Percentiles rank a stretch among this genome's conserved stretches.
Conservation (phyloP, 1,140 invertebrate genomes). For the Drosophila cardini region DNA sequence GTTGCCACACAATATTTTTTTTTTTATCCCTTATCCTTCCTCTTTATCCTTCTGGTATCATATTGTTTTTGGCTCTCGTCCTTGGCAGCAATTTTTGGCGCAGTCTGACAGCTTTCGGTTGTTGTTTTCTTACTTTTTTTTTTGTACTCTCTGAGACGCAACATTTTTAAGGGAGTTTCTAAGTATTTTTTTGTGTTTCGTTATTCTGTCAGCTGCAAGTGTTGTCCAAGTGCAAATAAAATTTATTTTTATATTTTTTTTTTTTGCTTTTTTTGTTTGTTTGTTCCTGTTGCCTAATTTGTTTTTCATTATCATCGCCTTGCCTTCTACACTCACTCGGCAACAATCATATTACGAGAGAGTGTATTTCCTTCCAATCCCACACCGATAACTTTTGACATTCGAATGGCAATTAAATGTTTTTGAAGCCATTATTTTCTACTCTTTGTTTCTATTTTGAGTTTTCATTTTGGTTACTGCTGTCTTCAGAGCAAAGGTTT, state of each 20-base stretch:
- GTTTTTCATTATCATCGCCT: constrained; percentile 73
- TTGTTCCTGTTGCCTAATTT: constrained; percentile 72
- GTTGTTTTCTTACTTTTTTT: constrained; percentile 45
- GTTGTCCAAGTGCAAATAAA: constrained; percentile 64
- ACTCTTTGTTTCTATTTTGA: constrained; percentile 20
- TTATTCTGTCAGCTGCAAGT: constrained; percentile 71
- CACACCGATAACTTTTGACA: constrained; percentile 48
- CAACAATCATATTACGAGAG: constrained; percentile 34
- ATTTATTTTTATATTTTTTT: constrained; percentile 27
- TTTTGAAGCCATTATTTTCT: constrained; percentile 75
- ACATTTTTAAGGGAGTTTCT: constrained; percentile 20
- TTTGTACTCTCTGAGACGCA: constrained; percentile 24
- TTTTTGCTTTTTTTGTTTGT: no score
- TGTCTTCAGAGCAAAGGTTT: constrained; percentile 19
- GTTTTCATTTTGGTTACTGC: constrained; percentile 3
- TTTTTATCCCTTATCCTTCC: constrained; percentile 23
- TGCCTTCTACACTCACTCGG: constrained; percentile 9
- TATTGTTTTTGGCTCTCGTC: constrained; percentile 32
- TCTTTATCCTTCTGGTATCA: constrained; percentile 13
- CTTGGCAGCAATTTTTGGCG: constrained; percentile 65
- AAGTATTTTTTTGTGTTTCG: constrained; percentile 30
- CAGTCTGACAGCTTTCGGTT: constrained; percentile 67
- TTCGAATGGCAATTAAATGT: constrained; percentile 80
- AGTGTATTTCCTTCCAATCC: neutral
- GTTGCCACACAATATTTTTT: constrained; percentile 53